phyloP scores from a whole-genome alignment of 2,113 vertebrate species.

The Festucalex cinctus region DNA sequence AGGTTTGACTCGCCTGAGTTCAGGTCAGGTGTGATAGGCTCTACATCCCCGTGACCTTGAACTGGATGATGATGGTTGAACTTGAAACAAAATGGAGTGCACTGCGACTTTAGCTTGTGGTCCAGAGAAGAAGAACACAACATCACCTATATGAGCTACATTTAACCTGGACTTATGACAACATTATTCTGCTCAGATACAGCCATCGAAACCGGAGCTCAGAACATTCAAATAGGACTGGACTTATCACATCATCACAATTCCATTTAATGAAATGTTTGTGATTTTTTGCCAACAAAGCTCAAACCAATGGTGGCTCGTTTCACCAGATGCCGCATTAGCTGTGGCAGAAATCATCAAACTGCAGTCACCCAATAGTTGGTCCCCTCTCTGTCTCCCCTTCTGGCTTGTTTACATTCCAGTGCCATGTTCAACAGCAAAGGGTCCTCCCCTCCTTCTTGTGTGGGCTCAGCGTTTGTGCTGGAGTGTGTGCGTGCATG shows the following conservation, averaged over 20 bases:
- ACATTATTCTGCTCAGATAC: too few relatives aligned
- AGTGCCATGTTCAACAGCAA: constrained; percentile 60
- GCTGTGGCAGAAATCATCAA: background rate
- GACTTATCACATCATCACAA: background rate
- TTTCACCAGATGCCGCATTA: background rate
- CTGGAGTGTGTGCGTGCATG: constrained; percentile 9
- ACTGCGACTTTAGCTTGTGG: too few relatives aligned
- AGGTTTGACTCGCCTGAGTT: too few relatives aligned
- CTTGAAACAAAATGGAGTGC: too few relatives aligned
- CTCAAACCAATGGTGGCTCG: background rate
- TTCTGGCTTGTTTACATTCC: constrained; percentile 74
- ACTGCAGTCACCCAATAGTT: constrained; percentile 20
- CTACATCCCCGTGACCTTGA: background rate
- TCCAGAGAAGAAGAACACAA: too few relatives aligned
- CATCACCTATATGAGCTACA: too few relatives aligned
- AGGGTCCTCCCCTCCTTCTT: constrained; percentile 69
- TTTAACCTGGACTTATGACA: too few relatives aligned
- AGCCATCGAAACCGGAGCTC: too few relatives aligned
- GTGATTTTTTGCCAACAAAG: background rate
- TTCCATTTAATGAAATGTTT: background rate
- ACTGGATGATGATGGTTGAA: background rate
- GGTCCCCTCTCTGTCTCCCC: constrained; percentile 21
- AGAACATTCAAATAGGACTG: too few relatives aligned
- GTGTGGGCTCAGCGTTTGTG: constrained; percentile 60
- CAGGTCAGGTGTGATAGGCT: too few relatives aligned